Percentiles rank a stretch among this genome's conserved stretches.
Conservation (phyloP, 2,888 invertebrate species). For the Orthosia incerta region DNA sequence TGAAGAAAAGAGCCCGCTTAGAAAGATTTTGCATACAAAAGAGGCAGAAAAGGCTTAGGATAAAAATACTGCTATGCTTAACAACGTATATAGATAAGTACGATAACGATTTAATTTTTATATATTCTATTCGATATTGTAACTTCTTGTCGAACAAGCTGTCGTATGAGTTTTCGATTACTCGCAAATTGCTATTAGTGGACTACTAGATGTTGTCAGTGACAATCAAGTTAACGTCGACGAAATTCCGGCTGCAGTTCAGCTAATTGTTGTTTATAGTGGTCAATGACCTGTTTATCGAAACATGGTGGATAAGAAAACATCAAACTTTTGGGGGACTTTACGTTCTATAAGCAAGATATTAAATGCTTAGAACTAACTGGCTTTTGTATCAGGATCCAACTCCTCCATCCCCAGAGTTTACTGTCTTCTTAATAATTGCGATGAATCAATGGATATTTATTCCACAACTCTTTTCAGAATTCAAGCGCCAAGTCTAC, state of each 20-base stretch:
- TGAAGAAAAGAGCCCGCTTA: constrained; percentile 1
- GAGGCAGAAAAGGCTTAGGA: neutral
- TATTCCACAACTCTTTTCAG: too few species aligned
- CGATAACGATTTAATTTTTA: neutral
- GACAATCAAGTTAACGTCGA: constrained; percentile 53
- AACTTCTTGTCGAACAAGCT: constrained; percentile 12
- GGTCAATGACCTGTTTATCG: neutral
- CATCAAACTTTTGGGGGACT: neutral
- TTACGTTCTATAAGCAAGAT: neutral
- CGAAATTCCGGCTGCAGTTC: constrained; percentile 30
- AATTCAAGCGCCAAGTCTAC: too few species aligned
- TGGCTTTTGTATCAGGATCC: too few species aligned
- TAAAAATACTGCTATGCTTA: constrained; percentile 1
- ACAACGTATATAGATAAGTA: neutral
- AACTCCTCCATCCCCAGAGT: too few species aligned
- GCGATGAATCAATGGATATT: too few species aligned
- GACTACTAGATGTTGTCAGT: constrained; percentile 38
- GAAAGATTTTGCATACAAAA: constrained; percentile 7
- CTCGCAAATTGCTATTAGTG: constrained; percentile 57
- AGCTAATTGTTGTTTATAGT: constrained; percentile 41
- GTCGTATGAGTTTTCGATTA: constrained; percentile 40
- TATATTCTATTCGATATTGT: constrained; percentile 1
- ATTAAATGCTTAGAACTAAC: too few species aligned
- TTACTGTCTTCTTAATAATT: too few species aligned
- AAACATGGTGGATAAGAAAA: constrained; percentile 10